Percentiles rank a stretch among this genome's conserved stretches.
Conservation (phyloP, 1,140 invertebrate species). For the Proctacanthus coquilletti region DNA sequence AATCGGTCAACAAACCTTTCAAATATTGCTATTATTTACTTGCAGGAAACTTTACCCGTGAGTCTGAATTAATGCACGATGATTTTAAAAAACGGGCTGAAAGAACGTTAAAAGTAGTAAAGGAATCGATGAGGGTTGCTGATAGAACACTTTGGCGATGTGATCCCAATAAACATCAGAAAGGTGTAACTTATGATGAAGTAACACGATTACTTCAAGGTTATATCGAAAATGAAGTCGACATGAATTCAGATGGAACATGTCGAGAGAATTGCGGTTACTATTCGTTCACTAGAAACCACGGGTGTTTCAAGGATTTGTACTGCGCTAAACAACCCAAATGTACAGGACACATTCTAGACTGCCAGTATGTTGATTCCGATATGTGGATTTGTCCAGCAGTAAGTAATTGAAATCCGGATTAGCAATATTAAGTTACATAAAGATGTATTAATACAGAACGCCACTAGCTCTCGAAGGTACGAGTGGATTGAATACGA, state of each 20-base stretch:
- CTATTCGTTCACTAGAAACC: slow-evolving; percentile 52
- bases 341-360: slow-evolving; percentile 56
- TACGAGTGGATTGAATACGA: slow-evolving; percentile 79
- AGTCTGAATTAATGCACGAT: slow-evolving; percentile 42
- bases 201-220: slow-evolving; percentile 70
- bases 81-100: slow-evolving; percentile 46
- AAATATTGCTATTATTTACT: not conserved
- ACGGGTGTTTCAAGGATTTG: slow-evolving; percentile 53
- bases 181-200: no score
- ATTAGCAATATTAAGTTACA: no score
- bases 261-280: slow-evolving; percentile 68
- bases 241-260: slow-evolving; percentile 54
- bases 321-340: slow-evolving; percentile 48
- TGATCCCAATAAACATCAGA: slow-evolving; percentile 39
- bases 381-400: slow-evolving; percentile 72
- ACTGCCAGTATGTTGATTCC: slow-evolving; percentile 67
- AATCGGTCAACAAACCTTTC: not conserved
- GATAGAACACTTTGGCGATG: slow-evolving; percentile 58
- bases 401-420: slow-evolving; percentile 32
- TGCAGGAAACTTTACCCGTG: slow-evolving; percentile 47
- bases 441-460: slow-evolving; percentile 30
- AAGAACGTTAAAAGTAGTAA: slow-evolving; percentile 47
- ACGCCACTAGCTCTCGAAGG: slow-evolving; percentile 36
- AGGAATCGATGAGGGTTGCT: slow-evolving; percentile 45
- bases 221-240: slow-evolving; percentile 76